Conservation (phyloP, 2,113 vertebrate species). For the Dipodomys spectabilis region DNA sequence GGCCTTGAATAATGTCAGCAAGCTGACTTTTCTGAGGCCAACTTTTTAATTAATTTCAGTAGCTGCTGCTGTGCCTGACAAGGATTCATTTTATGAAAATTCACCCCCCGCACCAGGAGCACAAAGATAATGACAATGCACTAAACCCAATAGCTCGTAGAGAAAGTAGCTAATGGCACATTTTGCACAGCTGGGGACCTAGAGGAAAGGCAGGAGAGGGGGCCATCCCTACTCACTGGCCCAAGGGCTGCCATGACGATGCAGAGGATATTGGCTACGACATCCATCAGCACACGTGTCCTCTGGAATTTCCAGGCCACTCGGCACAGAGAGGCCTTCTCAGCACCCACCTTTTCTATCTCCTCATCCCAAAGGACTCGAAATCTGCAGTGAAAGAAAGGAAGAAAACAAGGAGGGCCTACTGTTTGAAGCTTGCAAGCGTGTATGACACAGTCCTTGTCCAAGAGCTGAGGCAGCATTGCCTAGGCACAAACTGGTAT, state of each 20-base stretch:
- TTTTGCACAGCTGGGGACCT: neutral
- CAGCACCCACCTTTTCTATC: slow-evolving; percentile 83
- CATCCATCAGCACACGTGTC: slow-evolving; percentile 83
- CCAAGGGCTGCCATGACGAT: slow-evolving; percentile 82
- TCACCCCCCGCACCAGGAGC: neutral
- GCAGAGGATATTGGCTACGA: slow-evolving; percentile 72
- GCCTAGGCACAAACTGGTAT: neutral
- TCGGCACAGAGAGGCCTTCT: slow-evolving; percentile 86
- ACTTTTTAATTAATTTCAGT: slow-evolving; percentile 62
- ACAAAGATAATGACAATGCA: slow-evolving; percentile 53
- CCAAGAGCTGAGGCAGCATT: neutral
- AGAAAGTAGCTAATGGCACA: slow-evolving; percentile 33
- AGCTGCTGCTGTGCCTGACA: slow-evolving; percentile 34
- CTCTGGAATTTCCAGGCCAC: slow-evolving; percentile 86
- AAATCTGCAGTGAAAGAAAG: slow-evolving; percentile 76
- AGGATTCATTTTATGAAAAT: slow-evolving; percentile 62
- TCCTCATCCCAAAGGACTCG: slow-evolving; percentile 87
- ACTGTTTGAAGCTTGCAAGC: neutral
- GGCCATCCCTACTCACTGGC: slow-evolving; percentile 77
- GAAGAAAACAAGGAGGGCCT: neutral
- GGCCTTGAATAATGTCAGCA: neutral
- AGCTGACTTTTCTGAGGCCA: slow-evolving; percentile 36
- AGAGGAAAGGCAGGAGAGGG: neutral
- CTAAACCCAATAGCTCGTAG: slow-evolving; percentile 28
- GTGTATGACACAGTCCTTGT: rapidly evolving